phyloP scores from a whole-genome alignment of 2,888 invertebrate species.

The Cyrtodaria siliqua region DNA sequence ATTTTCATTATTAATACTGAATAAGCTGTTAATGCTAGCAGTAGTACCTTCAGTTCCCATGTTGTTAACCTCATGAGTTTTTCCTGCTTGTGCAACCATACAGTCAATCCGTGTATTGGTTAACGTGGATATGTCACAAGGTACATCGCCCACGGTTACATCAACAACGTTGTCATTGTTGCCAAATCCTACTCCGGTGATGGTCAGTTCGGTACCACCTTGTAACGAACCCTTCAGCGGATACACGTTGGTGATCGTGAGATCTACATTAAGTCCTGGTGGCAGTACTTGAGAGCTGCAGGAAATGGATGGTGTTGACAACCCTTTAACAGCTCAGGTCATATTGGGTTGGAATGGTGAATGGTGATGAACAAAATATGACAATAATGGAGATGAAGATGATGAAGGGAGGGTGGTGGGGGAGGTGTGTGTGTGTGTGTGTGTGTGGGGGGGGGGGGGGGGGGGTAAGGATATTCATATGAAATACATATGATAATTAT shows the following conservation, averaged over 20 bases:
- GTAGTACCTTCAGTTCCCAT: slow-evolving; percentile 65
- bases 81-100: slow-evolving; percentile 64
- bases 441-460: too few relatives aligned
- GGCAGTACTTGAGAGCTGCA: slow-evolving; percentile 16
- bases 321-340: too few relatives aligned
- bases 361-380: too few relatives aligned
- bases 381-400: too few relatives aligned
- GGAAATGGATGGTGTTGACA: neutral
- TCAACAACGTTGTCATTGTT: slow-evolving; percentile 41
- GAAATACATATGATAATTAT: too few relatives aligned
- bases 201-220: slow-evolving; percentile 72
- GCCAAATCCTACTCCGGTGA: slow-evolving; percentile 75
- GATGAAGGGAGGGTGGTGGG: too few relatives aligned
- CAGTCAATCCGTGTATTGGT: slow-evolving; percentile 63
- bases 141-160: slow-evolving; percentile 67
- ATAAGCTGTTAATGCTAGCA: too few relatives aligned
- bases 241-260: slow-evolving; percentile 67
- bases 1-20: too few relatives aligned
- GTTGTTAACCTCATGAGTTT: slow-evolving; percentile 59
- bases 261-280: slow-evolving; percentile 52
- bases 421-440: too few relatives aligned
- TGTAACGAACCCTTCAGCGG: slow-evolving; percentile 69
- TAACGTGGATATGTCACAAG: slow-evolving; percentile 37
- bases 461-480: too few relatives aligned
- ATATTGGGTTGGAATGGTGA: too few relatives aligned